Conservation (phyloP, 2,888 invertebrate genomes). For the Philopedon plagiatum region DNA sequence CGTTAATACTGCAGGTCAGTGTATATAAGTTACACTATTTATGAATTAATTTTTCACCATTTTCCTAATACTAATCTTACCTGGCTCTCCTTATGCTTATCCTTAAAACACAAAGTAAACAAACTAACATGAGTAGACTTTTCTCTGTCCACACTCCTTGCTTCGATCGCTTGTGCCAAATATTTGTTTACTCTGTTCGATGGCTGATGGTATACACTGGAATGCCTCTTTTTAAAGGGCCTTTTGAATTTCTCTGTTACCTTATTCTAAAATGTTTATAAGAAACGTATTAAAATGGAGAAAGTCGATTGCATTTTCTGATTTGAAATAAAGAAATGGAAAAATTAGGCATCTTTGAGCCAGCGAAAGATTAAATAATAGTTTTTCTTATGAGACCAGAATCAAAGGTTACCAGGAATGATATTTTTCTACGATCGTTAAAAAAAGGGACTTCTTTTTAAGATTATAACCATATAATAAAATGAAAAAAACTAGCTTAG, state of each 20-base stretch:
- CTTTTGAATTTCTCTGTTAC: slow-evolving; percentile 90
- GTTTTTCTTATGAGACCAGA: too few relatives aligned
- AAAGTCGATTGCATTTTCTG: neutral
- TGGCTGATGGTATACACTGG: slow-evolving; percentile 89
- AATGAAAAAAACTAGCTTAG: too few relatives aligned
- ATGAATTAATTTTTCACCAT: neutral
- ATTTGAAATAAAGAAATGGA: neutral
- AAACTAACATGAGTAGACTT: slow-evolving; percentile 91
- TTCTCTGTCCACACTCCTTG: slow-evolving; percentile 90
- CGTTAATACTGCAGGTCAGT: too few relatives aligned
- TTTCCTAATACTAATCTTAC: slow-evolving; percentile 66
- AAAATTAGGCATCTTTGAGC: slow-evolving; percentile 7
- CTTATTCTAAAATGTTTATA: slow-evolving; percentile 77
- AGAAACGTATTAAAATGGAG: neutral
- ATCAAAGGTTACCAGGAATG: too few relatives aligned
- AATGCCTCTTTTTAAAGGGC: slow-evolving; percentile 90
- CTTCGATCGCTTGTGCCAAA: slow-evolving; percentile 91
- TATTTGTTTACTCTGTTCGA: slow-evolving; percentile 94
- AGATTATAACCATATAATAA: too few relatives aligned
- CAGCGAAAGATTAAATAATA: too few relatives aligned
- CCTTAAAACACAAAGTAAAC: slow-evolving; percentile 88
- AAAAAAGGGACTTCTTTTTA: too few relatives aligned
- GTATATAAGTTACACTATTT: too few relatives aligned
- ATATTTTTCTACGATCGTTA: too few relatives aligned
- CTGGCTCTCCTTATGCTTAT: slow-evolving; percentile 86